Conservation (phyloP, 2,113 vertebrate genomes). For the Speoplatyrhinus poulsoni region DNA sequence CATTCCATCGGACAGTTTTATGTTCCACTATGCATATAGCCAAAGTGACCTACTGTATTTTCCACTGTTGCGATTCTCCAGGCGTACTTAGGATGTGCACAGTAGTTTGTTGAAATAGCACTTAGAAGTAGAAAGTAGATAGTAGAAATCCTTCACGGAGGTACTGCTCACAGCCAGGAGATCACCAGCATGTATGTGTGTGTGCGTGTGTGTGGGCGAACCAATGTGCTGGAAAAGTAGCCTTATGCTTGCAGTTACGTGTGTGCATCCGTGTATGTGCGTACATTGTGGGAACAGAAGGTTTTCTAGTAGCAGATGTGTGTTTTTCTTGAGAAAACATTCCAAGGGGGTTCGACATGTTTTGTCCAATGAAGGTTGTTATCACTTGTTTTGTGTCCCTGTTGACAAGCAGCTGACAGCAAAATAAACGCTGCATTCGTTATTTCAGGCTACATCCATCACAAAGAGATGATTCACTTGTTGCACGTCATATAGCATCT, state of each 20-base stretch:
- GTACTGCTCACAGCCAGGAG: not conserved
- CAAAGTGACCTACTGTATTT: conserved; percentile 1
- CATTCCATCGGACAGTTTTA: conserved; percentile 37
- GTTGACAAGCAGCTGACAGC: conserved; percentile 30
- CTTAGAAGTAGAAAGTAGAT: too few relatives aligned
- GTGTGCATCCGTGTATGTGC: not conserved
- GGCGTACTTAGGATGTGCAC: conserved; percentile 7
- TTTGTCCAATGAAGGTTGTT: conserved; percentile 30
- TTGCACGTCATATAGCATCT: not conserved
- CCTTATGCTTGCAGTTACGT: not conserved
- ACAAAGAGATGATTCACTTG: not conserved
- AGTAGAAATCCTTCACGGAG: not conserved
- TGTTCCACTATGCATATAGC: not conserved
- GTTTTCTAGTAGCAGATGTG: conserved; percentile 55
- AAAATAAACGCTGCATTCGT: conserved; percentile 17
- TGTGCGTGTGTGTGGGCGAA: conserved; percentile 1
- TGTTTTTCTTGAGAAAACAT: conserved; percentile 63
- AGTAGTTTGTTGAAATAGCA: not conserved
- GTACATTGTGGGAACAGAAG: conserved; percentile 42
- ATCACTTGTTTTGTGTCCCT: conserved; percentile 40
- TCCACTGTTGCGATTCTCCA: conserved; percentile 22
- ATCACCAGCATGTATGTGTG: not conserved
- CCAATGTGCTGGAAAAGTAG: not conserved
- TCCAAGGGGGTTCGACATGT: conserved; percentile 54
- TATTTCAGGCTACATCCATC: not conserved